phyloP scores from a whole-genome alignment of 2,888 invertebrate genomes.

The Eledona agricola region DNA sequence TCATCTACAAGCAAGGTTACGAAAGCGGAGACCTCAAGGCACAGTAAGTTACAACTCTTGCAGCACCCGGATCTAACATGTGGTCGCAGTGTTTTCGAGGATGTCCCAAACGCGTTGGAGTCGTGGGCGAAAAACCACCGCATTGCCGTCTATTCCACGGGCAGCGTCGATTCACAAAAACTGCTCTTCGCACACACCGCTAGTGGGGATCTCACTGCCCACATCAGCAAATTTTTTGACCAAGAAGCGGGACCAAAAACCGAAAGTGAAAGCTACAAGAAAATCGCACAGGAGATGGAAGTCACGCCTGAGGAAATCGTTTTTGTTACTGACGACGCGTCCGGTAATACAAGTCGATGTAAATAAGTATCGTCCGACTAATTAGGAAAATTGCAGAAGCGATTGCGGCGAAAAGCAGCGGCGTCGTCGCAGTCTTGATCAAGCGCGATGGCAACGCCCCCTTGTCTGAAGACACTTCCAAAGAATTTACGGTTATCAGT shows the following conservation, averaged over 20 bases:
- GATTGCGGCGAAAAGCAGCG: constrained; percentile 80
- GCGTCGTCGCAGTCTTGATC: constrained; percentile 74
- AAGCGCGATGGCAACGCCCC: constrained; percentile 82
- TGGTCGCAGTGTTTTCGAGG: constrained; percentile 82
- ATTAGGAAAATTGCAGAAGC: constrained; percentile 74
- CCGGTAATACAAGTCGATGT: too few relatives aligned
- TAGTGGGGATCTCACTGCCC: constrained; percentile 78
- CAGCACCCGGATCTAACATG: too few relatives aligned
- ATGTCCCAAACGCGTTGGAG: constrained; percentile 80
- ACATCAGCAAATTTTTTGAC: constrained; percentile 85
- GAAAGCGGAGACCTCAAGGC: constrained; percentile 79
- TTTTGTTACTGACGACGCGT: constrained; percentile 86
- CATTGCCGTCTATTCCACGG: constrained; percentile 91
- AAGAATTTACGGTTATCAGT: constrained; percentile 67
- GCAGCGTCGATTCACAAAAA: constrained; percentile 90
- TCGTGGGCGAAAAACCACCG: constrained; percentile 70
- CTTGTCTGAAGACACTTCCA: constrained; percentile 69
- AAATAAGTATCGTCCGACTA: constrained; percentile 17
- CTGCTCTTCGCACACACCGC: constrained; percentile 81
- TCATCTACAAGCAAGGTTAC: constrained; percentile 89
- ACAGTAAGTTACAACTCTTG: constrained; percentile 78
- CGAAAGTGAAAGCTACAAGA: constrained; percentile 78
- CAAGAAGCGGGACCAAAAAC: constrained; percentile 85
- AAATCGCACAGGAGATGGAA: constrained; percentile 75
- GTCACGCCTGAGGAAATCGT: constrained; percentile 74